These are phyloP conservation scores for Hetaerina titia DNA, from an alignment of 2,888 invertebrate species.

Conservation along the genomic window DNA sequence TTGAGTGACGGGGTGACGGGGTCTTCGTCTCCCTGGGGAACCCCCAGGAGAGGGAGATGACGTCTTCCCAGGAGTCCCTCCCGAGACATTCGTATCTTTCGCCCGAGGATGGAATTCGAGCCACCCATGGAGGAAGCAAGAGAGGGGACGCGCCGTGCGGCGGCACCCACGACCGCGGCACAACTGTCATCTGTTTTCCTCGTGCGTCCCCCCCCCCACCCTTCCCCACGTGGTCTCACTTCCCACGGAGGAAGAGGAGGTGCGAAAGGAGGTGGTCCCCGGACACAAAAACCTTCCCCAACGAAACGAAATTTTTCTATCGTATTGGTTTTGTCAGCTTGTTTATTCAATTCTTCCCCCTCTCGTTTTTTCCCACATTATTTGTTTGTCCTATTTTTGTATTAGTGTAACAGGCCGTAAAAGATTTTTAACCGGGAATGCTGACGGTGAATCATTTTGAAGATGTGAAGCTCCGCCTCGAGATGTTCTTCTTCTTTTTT, in stretches of 20 bases:
- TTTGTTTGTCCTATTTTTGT: constrained; percentile 27
- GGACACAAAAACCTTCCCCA: background rate
- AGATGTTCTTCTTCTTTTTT: background rate
- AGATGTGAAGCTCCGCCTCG: background rate
- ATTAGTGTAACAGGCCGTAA: background rate
- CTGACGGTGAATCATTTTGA: background rate
- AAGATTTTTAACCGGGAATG: background rate
- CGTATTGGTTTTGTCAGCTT: background rate
- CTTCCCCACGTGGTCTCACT: background rate
- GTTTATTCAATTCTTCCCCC: background rate
- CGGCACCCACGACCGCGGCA: background rate
- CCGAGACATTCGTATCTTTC: background rate
- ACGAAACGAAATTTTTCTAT: background rate
- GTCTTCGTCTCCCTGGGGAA: background rate
- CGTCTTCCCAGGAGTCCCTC: background rate
- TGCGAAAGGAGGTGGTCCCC: background rate
- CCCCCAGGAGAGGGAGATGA: background rate
- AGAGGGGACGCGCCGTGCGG: background rate
- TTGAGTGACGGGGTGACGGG: constrained; percentile 11
- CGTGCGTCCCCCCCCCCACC: background rate
- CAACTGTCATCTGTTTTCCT: constrained; percentile 19
- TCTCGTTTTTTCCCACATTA: background rate
- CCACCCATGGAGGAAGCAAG: background rate
- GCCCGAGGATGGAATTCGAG: background rate
- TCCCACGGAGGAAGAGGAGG: background rate